phyloP scores from a whole-genome alignment of 2,797 vertebrate species.

The Naso thynnoides region DNA sequence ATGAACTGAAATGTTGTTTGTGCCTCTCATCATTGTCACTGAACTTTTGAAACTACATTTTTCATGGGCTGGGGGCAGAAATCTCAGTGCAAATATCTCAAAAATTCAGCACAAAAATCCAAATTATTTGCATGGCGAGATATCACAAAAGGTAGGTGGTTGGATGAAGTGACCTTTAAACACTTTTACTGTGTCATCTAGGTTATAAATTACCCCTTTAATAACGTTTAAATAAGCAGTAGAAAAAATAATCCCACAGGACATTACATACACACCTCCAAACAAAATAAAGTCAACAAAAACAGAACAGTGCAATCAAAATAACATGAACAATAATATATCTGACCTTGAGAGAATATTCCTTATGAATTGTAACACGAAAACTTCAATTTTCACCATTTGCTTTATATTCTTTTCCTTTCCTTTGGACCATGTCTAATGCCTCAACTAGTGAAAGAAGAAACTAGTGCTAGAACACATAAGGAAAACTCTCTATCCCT shows the following conservation, averaged over 20 bases:
- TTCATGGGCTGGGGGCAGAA: neutral
- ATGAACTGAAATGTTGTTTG: neutral
- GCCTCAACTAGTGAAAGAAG: constrained; percentile 39
- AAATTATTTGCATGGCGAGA: constrained; percentile 29
- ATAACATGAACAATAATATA: constrained; percentile 39
- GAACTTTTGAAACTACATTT: neutral
- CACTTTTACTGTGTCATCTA: constrained; percentile 34
- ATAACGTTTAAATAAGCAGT: constrained; percentile 70
- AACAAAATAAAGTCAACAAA: constrained; percentile 49
- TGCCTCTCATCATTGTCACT: neutral
- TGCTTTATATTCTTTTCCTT: neutral
- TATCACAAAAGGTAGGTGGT: constrained; percentile 6
- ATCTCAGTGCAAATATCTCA: neutral
- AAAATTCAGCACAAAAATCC: constrained; percentile 4
- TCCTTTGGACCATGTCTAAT: constrained; percentile 15
- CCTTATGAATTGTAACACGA: constrained; percentile 43
- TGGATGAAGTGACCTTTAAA: constrained; percentile 23
- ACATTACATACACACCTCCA: constrained; percentile 70
- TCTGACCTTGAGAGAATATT: constrained; percentile 50
- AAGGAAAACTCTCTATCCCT: constrained; percentile 59
- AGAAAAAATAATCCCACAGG: constrained; percentile 55
- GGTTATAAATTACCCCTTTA: constrained; percentile 55
- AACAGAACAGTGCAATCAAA: constrained; percentile 76
- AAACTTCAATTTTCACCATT: constrained; percentile 37
- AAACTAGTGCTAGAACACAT: constrained; percentile 43